phyloP scores from a whole-genome alignment of 1,140 invertebrate genomes.

The Mya arenaria region DNA sequence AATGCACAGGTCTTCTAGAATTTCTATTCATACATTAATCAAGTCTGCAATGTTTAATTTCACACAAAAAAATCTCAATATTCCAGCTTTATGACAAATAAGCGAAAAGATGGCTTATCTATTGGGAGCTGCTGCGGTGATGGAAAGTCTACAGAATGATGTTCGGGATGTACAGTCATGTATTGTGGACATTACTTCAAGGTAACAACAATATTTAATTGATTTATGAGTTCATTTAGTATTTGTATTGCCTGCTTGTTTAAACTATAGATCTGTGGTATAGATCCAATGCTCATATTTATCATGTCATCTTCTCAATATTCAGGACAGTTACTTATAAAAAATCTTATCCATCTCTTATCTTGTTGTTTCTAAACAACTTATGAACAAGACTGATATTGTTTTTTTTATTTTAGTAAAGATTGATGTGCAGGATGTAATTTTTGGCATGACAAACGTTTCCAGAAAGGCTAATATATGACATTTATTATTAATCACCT shows the following conservation, averaged over 20 bases:
- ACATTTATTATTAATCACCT: neutral
- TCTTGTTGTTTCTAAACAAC: neutral
- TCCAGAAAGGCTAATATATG: neutral
- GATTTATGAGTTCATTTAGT: neutral
- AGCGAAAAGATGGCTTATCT: constrained; percentile 73
- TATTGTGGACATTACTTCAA: constrained; percentile 73
- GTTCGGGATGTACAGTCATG: constrained; percentile 77
- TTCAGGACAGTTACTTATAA: neutral
- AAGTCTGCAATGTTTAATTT: neutral
- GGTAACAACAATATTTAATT: constrained; percentile 28
- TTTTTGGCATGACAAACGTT: neutral
- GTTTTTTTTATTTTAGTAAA: neutral
- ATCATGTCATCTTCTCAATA: neutral
- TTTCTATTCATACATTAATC: neutral
- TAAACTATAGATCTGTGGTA: neutral
- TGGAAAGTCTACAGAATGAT: constrained; percentile 78
- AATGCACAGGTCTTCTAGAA: neutral
- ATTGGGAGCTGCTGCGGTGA: constrained; percentile 73
- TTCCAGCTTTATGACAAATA: neutral
- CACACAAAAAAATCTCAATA: neutral
- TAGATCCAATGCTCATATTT: neutral
- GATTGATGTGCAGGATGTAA: neutral
- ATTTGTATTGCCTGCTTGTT: neutral
- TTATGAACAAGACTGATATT: neutral
- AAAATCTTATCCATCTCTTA: neutral